Conservation (phyloP, 2,113 vertebrate genomes). For the Lycocorax pyrrhopterus region DNA sequence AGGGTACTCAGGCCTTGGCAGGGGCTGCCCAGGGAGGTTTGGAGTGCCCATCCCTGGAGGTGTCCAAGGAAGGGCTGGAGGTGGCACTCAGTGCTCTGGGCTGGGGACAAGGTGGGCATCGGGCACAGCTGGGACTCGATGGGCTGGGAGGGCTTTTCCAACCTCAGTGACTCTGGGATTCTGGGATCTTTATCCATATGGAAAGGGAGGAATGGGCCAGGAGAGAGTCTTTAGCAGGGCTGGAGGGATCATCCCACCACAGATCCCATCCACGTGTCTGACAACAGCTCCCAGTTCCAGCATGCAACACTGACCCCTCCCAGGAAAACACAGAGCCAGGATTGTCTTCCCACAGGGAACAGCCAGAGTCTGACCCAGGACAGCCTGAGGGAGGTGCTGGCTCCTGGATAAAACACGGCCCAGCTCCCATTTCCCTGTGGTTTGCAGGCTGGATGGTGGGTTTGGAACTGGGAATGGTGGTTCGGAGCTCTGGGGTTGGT, state of each 20-base stretch:
- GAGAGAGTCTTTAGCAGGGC: neutral
- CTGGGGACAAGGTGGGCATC: neutral
- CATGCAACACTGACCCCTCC: rapidly evolving
- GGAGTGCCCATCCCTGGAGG: neutral
- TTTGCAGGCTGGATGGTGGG: neutral
- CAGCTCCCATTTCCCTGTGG: neutral
- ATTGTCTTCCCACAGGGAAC: neutral
- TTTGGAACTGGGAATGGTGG: no score
- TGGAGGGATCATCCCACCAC: neutral
- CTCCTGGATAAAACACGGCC: neutral
- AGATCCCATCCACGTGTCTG: rapidly evolving
- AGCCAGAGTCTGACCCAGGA: neutral
- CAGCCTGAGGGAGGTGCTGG: neutral
- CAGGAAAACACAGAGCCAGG: neutral
- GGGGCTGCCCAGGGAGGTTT: neutral
- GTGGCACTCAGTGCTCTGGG: neutral
- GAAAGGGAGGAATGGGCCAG: neutral
- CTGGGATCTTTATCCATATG: neutral
- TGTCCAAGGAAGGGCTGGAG: neutral
- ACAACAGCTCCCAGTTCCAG: neutral
- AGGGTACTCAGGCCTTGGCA: neutral
- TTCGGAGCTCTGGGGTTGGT: neutral
- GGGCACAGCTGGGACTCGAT: neutral
- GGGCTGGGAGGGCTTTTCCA: neutral
- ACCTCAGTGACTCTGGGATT: neutral